Evolutionary conservation across 2,888 invertebrate species (phyloP), one percentile per base, ranked within the genome.

Genomic region (Leptinotarsa tumamoca): DNA sequence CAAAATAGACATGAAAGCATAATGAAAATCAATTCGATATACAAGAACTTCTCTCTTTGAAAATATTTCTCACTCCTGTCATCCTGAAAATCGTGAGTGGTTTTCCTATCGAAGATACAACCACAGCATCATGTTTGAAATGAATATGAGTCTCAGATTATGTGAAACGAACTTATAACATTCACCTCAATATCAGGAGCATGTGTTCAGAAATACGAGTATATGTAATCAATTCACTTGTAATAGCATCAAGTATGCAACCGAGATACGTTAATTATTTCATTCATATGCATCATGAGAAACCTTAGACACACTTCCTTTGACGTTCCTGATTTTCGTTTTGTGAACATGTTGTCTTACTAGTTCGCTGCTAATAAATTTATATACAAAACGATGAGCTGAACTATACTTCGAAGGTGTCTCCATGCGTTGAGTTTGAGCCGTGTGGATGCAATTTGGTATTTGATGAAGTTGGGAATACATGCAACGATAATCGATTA

Each of bases 221-320:
- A 18, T 58, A 10, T 21, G 14, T 21, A 13, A 58, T 58, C 23
- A 58, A 58, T 21, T 21, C 21, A 58, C 14, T 23, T 58, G 58
- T 14, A 18, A 51, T 43, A 21, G 21, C n/a, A 68, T 68, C 33
- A 54, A 68, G 33, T 68, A 33, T 68, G 68, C 68, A 68, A 68
- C 33, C n/a, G 27, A 54, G 52, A 23, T 13, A 68, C 51, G 51
- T 17, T 17, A 56, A 56, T 68, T 54, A 68, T 68, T 54, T 18
- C 68, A 68, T 68, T 43, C 54, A 68, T 68, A 54, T 68, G 68
- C 68, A 68, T 27, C 68, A 68, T n/a, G 68, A 54, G 54, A 10
- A 68, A 56, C 68, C 56, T 54, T 54, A 56, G 27, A 43, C 33
- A 54, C 13, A 68, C 68, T 54, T 54, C 43, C 68, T 68, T 54